A percentile compares a stretch with the other conserved stretches of the same genome.
Evolutionary conservation across 2,113 vertebrate genomes (phyloP).

Genomic region (Cinclus mexicanus): DNA sequence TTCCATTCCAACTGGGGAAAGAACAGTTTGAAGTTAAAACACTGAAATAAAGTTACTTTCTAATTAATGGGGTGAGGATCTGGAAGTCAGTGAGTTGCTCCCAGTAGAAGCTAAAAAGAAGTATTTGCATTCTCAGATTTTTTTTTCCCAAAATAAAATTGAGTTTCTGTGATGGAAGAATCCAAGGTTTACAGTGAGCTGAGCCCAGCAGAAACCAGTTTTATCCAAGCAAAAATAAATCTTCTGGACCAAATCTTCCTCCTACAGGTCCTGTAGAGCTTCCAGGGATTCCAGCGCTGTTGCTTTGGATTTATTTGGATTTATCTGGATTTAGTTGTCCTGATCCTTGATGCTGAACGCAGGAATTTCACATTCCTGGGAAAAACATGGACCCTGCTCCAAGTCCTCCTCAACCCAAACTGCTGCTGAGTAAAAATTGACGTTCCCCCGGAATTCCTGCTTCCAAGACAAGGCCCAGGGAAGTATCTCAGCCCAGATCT

Average conservation of each 20-base stretch:
- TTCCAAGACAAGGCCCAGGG: background rate
- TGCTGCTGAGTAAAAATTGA: accelerated
- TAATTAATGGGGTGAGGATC: background rate
- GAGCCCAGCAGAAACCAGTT: background rate
- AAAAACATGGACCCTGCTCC: background rate
- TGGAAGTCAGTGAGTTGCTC: background rate
- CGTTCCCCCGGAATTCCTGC: background rate
- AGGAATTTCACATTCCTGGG: background rate
- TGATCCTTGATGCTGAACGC: background rate
- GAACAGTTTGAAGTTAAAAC: background rate
- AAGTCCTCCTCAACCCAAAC: background rate
- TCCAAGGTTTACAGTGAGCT: background rate
- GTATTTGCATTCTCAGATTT: background rate
- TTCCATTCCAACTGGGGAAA: background rate
- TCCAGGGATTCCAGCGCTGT: background rate
- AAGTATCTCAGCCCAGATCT: background rate
- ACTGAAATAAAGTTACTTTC: background rate
- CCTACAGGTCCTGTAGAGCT: background rate
- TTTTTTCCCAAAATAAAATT: background rate
- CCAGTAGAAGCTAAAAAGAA: background rate
- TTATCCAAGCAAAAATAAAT: background rate
- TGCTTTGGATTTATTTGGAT: background rate
- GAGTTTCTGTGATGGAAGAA: background rate
- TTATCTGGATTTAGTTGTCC: background rate
- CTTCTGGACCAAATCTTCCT: background rate